Percentiles rank a stretch among this genome's conserved stretches.
phyloP scores from a whole-genome alignment of 2,797 vertebrate genomes.

The Nyctalus aviator region DNA sequence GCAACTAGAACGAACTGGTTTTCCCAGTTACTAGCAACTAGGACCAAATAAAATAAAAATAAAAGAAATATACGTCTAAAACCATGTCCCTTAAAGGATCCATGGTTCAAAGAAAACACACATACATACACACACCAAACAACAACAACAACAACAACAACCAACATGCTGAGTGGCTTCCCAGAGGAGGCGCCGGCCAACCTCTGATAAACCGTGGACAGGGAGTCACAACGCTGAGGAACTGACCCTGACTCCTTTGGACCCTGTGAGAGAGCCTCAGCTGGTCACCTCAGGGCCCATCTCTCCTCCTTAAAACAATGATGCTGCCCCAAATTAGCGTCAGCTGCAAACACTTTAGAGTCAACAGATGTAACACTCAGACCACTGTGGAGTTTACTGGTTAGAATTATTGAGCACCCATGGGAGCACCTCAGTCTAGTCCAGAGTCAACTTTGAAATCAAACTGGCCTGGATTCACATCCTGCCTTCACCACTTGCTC shows the following conservation, averaged over 20 bases:
- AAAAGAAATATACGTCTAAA: background rate
- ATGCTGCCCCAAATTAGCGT: background rate
- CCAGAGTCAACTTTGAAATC: background rate
- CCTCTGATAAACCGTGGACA: background rate
- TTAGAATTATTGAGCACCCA: background rate
- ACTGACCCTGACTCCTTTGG: background rate
- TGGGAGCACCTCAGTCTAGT: background rate
- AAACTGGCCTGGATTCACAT: background rate
- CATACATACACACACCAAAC: too few relatives aligned
- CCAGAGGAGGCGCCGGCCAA: background rate
- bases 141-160: too few relatives aligned
- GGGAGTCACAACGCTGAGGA: background rate
- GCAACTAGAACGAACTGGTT: background rate
- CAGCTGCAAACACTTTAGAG: background rate
- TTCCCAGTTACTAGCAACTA: background rate
- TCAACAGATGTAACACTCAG: background rate
- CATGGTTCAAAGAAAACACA: background rate
- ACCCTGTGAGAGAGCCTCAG: background rate
- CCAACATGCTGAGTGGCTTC: background rate
- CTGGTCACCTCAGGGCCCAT: background rate
- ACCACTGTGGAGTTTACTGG: background rate
- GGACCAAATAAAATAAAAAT: background rate
- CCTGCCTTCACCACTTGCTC: background rate
- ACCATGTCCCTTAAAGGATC: background rate
- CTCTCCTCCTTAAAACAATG: background rate